Evolutionary conservation across 30 jellyfish, hydroid and myxozoan genomes (phyloP).

Genomic region (Pelagia noctiluca): DNA sequence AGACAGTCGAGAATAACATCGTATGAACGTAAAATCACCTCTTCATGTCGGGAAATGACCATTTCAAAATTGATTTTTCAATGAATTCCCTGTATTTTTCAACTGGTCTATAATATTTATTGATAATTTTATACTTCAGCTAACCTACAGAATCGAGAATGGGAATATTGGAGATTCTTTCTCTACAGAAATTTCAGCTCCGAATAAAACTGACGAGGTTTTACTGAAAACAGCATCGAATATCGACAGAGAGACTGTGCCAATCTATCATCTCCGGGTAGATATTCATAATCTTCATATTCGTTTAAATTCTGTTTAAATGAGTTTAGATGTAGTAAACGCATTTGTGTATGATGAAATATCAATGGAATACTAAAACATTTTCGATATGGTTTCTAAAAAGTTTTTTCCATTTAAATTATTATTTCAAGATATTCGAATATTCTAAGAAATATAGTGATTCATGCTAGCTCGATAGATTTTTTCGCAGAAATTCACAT

Average conservation of each 20-base stretch:
- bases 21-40: no score
- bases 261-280: constrained; percentile 52
- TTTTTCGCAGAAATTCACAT: no score
- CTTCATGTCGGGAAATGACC: no score
- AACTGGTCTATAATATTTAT: neutral
- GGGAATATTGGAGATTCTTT: constrained; percentile 57
- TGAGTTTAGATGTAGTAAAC: no score
- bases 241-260: constrained; percentile 60
- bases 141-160: constrained; percentile 43
- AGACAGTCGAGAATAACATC: no score
- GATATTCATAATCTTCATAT: neutral
- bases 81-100: neutral
- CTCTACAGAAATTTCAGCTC: constrained; percentile 5
- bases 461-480: no score
- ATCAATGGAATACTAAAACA: no score
- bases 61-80: neutral
- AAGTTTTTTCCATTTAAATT: no score
- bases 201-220: constrained; percentile 16
- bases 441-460: no score
- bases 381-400: no score
- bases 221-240: constrained; percentile 50
- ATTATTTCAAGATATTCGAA: no score
- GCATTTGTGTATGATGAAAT: no score
- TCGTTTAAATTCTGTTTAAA: neutral
- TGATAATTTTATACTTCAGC: constrained; percentile 20